These are phyloP conservation scores for Palythoa caribaeorum DNA, from an alignment of 92 coral and sea anemone genomes.

Conservation along the genomic window DNA sequence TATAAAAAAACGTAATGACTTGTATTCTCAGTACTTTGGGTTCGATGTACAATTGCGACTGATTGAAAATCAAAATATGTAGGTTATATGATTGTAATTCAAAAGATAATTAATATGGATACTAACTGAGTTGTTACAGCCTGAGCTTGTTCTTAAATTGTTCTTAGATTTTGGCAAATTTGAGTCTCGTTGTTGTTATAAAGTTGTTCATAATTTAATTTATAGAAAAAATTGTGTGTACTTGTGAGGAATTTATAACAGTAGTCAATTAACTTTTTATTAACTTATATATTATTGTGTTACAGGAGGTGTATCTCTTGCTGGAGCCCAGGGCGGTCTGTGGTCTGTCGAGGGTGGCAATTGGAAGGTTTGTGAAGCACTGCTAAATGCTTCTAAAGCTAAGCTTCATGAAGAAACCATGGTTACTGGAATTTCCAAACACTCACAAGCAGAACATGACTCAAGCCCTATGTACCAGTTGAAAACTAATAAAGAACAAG, in stretches of 20 bases:
- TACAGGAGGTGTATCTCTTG: slow-evolving; percentile 91
- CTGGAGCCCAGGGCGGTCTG: slow-evolving; percentile 88
- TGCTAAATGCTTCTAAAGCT: slow-evolving; percentile 74
- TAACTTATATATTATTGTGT: not conserved
- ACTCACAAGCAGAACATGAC: not conserved
- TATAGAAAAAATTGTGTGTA: no score
- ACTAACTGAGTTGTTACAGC: not conserved
- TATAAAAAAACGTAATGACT: not conserved
- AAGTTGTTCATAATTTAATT: no score
- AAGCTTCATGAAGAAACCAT: slow-evolving; percentile 75
- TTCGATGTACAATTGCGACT: not conserved
- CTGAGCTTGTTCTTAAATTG: no score
- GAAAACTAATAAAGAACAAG: slow-evolving; percentile 54
- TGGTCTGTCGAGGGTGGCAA: slow-evolving; percentile 99
- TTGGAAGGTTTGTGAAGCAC: slow-evolving; percentile 89
- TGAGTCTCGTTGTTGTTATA: no score
- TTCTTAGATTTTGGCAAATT: no score
- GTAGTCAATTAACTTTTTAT: no score
- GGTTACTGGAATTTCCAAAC: slow-evolving; percentile 71
- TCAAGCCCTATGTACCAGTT: slow-evolving; percentile 68
- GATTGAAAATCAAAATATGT: not conserved
- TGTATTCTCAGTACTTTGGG: not conserved
- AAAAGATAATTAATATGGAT: not conserved
- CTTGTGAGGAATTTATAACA: no score
- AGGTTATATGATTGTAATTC: not conserved